Conservation (phyloP, 2,888 invertebrate genomes). For the Phengaris alcon region DNA sequence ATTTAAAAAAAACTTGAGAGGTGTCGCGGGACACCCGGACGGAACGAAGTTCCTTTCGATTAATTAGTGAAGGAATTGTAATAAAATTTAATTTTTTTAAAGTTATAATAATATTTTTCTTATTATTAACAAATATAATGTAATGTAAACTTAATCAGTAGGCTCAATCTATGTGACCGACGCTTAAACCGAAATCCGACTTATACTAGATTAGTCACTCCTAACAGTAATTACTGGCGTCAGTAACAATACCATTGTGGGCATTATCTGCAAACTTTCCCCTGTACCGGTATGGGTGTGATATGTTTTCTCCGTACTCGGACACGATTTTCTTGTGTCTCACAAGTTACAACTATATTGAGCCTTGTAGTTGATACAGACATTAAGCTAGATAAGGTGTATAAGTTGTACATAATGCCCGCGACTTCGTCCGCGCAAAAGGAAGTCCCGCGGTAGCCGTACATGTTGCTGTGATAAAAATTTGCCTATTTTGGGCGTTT, state of each 20-base stretch:
- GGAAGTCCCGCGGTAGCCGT: not conserved
- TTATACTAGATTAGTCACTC: not conserved
- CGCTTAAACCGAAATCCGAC: not conserved
- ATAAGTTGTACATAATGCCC: not conserved
- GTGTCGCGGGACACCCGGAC: too few relatives aligned
- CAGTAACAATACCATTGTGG: conserved; percentile 30
- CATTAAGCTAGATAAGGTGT: not conserved
- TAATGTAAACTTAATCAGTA: too few relatives aligned
- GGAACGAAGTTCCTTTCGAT: too few relatives aligned
- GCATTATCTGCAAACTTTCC: conserved; percentile 19
- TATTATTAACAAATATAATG: too few relatives aligned
- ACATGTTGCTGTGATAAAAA: too few relatives aligned
- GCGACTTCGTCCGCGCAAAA: not conserved
- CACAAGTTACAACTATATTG: not conserved
- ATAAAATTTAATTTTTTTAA: too few relatives aligned
- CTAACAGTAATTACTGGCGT: not conserved
- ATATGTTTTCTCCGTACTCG: conserved; percentile 9
- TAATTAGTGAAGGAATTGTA: too few relatives aligned
- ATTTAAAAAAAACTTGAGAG: too few relatives aligned
- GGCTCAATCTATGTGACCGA: not conserved
- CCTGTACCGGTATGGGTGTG: conserved; percentile 18
- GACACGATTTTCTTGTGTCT: not conserved
- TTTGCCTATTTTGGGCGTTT: too few relatives aligned
- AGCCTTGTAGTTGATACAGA: not conserved
- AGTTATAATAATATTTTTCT: too few relatives aligned